Evolutionary conservation across 1,140 invertebrate species (phyloP), one percentile per base, ranked within the genome.

Genomic region (Epicauta chinensis): DNA sequence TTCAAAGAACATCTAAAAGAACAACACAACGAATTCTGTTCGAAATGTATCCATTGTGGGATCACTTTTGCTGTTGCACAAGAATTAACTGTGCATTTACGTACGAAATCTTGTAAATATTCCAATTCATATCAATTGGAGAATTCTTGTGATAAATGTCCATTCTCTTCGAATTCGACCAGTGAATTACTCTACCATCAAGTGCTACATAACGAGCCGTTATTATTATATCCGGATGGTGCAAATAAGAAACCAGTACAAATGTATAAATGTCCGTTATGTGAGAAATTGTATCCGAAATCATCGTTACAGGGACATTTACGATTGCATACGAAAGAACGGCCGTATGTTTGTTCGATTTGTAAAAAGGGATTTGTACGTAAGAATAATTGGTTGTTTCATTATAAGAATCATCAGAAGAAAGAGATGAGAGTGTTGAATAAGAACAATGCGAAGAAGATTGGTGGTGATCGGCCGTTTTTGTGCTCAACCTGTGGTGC

Each of bases 311-410:
- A 80, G 1, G 77, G 79, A 17, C 88, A 91, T 64, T 71, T 89
- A 34, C 74, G 82, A 15, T 75, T 77, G 17, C 87, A 88, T 61
- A 89, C 86, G 0, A 80, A 84, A 13, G 91, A 94, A 63, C 83
- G 86, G 55, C 87, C 87, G 0, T 89, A 79, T 55, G 63, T 76
- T 13, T 89, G 86, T 53, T 49, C 62, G 0, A 69, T 72, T 0
- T 89, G 86, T 62, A 62, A 61, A 0, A 64, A 73, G 0, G 76
- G 78, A 31, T 94, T 93, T 64, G 80, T 78, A 0, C 73, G 81
- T 12, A 77, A 78, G 54, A 77, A 76, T 16, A 81, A 79, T 56
- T 69, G 84, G 17, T 66, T 74, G 16, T 75, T 74, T 43, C 82
- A 84, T 59, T 60, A 73, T 2, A 75, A 70, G 46, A 73, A 60